Base-by-base conservation (phyloP, 2,888 invertebrate species). In the Mesopsocus fuscifrons region DNA sequence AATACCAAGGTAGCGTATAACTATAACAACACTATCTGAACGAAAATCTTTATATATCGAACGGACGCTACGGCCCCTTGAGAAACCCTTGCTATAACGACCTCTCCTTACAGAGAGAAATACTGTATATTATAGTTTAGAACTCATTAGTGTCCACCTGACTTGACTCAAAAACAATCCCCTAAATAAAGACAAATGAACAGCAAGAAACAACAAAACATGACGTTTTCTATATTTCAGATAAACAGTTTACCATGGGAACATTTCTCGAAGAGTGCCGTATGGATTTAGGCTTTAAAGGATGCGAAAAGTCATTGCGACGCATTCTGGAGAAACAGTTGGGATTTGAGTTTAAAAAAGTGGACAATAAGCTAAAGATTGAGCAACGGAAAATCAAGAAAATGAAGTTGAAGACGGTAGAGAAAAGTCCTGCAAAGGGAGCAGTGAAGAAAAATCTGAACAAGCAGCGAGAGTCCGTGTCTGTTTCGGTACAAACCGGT, bases 281-380 rank as follows among this genome's bases (percentile, higher is more conserved):
- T 18, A 6, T 5, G 6, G 38, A 38, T 38, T 20, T 38, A 38
- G 38, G 38, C 13, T 38, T 38, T 21, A 38, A 38, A 38, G 38
- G 38, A 38, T 38, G 38, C 21, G 38, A 38, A 38, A 38, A 38
- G 21, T 38, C 38, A 18, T 11, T 38, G 38, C 17, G 38, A 20
- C 15, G 38, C 15, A 38, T 38, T 18, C 21, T 38, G 16, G 38
- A 38, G 20, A 38, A 38, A 21, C 38, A 38, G 20, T 21, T 38
- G 13, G 20, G 38, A 13, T 38, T 38, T 18, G 38, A 38, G 38
- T 38, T 38, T 38, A 38, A 38, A 38, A 38, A 38, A 38, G 20
- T 38, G 16, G 38, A 38, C 38, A 38, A 38, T 38, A 38, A 38
- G 20, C 38, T 38, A 13, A 38, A 38, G 11, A 38, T 38, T 21